These are phyloP conservation scores for Drosophila greeni DNA, from an alignment of 2,888 invertebrate species.

Conservation along the genomic window DNA sequence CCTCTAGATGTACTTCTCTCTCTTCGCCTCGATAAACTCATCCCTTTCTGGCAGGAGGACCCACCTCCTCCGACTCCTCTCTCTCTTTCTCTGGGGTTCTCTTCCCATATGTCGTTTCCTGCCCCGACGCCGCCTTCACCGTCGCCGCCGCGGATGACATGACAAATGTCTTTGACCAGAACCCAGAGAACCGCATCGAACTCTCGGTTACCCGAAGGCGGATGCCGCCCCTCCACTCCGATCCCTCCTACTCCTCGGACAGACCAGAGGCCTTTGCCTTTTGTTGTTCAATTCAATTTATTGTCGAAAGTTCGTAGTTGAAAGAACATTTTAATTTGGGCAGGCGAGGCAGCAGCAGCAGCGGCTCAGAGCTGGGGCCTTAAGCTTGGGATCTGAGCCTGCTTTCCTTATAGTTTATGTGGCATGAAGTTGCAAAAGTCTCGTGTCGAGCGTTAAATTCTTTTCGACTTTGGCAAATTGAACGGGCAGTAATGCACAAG, in stretches of 20 bases:
- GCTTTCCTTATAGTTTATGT: slow-evolving; percentile 71
- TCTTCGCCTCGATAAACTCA: slow-evolving; percentile 69
- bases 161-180: slow-evolving; percentile 74
- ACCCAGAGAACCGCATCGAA: slow-evolving; percentile 36
- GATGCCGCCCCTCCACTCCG: slow-evolving; percentile 22
- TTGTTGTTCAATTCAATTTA: slow-evolving; percentile 74
- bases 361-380: slow-evolving; percentile 7
- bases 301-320: slow-evolving; percentile 78
- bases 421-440: slow-evolving; percentile 58
- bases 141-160: slow-evolving; percentile 76
- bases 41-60: slow-evolving; percentile 42
- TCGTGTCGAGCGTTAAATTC: slow-evolving; percentile 62
- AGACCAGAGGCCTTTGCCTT: slow-evolving; percentile 41
- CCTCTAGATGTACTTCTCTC: slow-evolving; percentile 26
- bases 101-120: slow-evolving; percentile 68
- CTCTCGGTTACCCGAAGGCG: slow-evolving; percentile 54
- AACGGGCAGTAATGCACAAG: slow-evolving; percentile 22
- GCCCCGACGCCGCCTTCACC: slow-evolving; percentile 58
- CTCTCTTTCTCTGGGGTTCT: slow-evolving; percentile 11
- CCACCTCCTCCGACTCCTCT: slow-evolving; percentile 17
- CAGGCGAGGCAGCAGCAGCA: slow-evolving; percentile 24
- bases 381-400: slow-evolving; percentile 36
- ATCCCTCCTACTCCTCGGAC: background rate
- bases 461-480: slow-evolving; percentile 64
- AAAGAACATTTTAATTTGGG: slow-evolving; percentile 78